phyloP scores from a whole-genome alignment of 2,888 invertebrate genomes.

The Archips crataeganus region DNA sequence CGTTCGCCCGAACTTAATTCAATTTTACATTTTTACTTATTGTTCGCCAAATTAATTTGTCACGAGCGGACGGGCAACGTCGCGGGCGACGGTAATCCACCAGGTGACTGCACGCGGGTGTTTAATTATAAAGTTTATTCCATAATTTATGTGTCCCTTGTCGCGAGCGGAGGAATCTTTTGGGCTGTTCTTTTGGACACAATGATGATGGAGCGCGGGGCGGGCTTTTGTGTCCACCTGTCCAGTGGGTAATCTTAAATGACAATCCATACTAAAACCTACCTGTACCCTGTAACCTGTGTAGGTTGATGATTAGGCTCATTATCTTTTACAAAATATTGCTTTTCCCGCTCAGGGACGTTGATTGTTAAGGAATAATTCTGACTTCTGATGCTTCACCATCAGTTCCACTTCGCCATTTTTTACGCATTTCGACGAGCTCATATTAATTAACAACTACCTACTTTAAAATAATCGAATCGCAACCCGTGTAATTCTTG shows the following conservation, averaged over 20 bases:
- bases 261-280: too few species aligned
- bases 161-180: neutral
- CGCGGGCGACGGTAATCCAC: neutral
- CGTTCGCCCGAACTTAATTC: conserved; percentile 15
- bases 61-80: conserved; percentile 14
- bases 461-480: too few species aligned
- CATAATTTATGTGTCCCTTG: conserved; percentile 4
- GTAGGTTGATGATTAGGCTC: too few species aligned
- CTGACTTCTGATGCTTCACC: too few species aligned
- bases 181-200: neutral
- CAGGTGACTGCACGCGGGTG: neutral
- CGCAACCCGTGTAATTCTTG: too few species aligned
- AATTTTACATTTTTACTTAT: conserved; percentile 27
- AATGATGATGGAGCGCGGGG: neutral
- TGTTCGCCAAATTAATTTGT: conserved; percentile 32
- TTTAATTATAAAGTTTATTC: conserved; percentile 3
- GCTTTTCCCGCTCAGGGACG: too few species aligned
- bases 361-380: too few species aligned
- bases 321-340: too few species aligned
- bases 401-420: too few species aligned
- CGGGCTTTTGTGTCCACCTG: neutral
- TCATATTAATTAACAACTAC: too few species aligned
- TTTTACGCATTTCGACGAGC: too few species aligned
- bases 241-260: neutral
- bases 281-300: too few species aligned